Conservation (phyloP, 2,113 vertebrate species). For the Aegithalos caudatus region DNA sequence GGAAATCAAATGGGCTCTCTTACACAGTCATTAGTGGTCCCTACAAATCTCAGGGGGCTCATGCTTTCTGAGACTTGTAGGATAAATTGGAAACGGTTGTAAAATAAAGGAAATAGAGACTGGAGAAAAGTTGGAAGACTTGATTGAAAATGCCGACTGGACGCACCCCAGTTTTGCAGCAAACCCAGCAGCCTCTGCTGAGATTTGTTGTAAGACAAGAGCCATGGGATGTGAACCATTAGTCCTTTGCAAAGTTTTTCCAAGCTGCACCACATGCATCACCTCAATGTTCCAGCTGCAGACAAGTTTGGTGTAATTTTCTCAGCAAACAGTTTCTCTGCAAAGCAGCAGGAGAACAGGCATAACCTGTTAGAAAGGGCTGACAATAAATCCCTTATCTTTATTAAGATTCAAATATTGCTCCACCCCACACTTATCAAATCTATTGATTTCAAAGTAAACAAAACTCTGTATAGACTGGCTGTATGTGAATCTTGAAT, state of each 20-base stretch:
- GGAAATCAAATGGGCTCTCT: neutral
- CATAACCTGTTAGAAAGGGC: neutral
- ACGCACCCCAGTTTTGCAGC: neutral
- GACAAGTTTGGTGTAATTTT: neutral
- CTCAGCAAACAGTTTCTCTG: neutral
- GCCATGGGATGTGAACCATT: neutral
- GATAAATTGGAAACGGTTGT: neutral
- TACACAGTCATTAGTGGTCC: neutral
- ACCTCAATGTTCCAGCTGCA: neutral
- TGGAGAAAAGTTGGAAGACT: neutral
- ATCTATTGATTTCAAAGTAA: slow-evolving; percentile 13
- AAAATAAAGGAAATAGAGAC: neutral
- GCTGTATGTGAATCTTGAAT: neutral
- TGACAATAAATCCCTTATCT: slow-evolving; percentile 11
- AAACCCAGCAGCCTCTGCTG: neutral
- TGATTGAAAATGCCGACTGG: neutral
- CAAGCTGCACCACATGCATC: neutral
- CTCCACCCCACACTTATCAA: neutral
- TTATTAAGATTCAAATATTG: slow-evolving; percentile 18
- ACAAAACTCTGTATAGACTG: neutral
- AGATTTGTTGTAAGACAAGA: neutral
- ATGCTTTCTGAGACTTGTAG: neutral
- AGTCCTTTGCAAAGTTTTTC: neutral
- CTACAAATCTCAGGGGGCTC: neutral
- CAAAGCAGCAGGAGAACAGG: neutral